A percentile compares a stretch with the other conserved stretches of the same genome.
These are phyloP conservation scores for Oostethus manadensis DNA, from an alignment of 2,113 vertebrate species.

Conservation along the genomic window DNA sequence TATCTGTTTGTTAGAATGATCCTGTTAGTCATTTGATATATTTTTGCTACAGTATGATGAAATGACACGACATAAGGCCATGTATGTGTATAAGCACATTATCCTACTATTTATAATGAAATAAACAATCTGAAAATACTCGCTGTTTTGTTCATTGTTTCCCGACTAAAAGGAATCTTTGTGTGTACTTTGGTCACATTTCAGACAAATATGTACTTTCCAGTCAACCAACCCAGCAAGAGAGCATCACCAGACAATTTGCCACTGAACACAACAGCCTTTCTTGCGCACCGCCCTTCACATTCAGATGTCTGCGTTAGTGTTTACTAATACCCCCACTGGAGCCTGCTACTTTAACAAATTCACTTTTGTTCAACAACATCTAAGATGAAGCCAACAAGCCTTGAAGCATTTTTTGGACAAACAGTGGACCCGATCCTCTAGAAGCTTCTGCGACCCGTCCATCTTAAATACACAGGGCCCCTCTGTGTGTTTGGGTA, in stretches of 20 bases:
- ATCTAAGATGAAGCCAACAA: conserved; percentile 58
- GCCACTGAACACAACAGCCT: conserved; percentile 58
- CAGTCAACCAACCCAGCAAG: conserved; percentile 37
- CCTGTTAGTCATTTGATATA: conserved; percentile 54
- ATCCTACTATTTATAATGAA: conserved; percentile 98
- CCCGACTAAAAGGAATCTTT: conserved; percentile 44
- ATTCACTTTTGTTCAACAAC: conserved; percentile 67
- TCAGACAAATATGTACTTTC: conserved; percentile 60
- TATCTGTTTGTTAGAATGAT: conserved; percentile 71
- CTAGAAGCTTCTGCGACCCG: conserved; percentile 37
- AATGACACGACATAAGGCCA: conserved; percentile 80
- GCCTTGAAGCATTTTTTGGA: conserved; percentile 57
- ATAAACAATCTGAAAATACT: conserved; percentile 60
- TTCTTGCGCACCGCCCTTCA: conserved; percentile 42
- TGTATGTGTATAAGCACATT: conserved; percentile 90
- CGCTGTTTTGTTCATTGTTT: conserved; percentile 6
- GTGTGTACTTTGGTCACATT: conserved; percentile 35
- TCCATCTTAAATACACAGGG: conserved; percentile 32
- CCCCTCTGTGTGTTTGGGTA: conserved; percentile 39
- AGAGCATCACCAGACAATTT: conserved; percentile 50
- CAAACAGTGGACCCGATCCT: conserved; percentile 45
- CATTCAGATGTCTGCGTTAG: conserved; percentile 39
- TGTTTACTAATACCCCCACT: conserved; percentile 53
- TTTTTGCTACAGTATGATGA: conserved; percentile 57
- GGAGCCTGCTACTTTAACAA: conserved; percentile 47